Evolutionary conservation across 1,140 invertebrate genomes (phyloP), one percentile per base, ranked within the genome.

Genomic region (Leptinotarsa lineolata): DNA sequence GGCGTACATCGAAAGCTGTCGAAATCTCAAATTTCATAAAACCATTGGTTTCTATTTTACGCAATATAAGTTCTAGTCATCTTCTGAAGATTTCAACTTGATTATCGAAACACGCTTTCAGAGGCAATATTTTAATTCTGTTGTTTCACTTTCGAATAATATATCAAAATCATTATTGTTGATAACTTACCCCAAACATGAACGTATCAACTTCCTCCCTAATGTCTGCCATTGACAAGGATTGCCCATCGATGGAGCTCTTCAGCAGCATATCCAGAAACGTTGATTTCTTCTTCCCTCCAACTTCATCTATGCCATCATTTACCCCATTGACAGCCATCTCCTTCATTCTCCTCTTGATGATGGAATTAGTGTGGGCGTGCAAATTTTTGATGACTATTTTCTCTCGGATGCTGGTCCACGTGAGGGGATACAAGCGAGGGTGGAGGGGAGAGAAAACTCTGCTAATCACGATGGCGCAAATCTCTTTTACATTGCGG

Each of bases 151-250:
- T 39, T 39, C 30, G 8, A 39, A 3, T 39, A 11, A 39, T 39
- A 39, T 39, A 39, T 11, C 8, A 3, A 39, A 39, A 39, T 8
- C 8, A 11, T 2, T 11, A 39, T 39, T 39, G 8, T 39, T 11
- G 30, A 39, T 8, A 39, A 39, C 30, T 54, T 18, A 54, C 48
- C 87, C 92, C 92, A 84, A 93, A 93, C 90, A 93, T 94, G 80
- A 95, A 95, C 5, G 93, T 95, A 80, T 95, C 93, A 11, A 95
- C 93, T 87, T 95, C 93, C 82, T 95, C 93, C 67, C 91, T 86
- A 65, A 95, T 92, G 78, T 92, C 90, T 70, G 89, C 87, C 74
- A 90, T 87, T 0, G 87, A 83, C 20, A 94, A 83, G 8, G 85
- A 83, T 8, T 84, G 82, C 6, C 87, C 89, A 68, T 89, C 85